Percentiles rank a stretch among this genome's conserved stretches.
Conservation (phyloP, 1,140 invertebrate species). For the Potamilus streckersoni region DNA sequence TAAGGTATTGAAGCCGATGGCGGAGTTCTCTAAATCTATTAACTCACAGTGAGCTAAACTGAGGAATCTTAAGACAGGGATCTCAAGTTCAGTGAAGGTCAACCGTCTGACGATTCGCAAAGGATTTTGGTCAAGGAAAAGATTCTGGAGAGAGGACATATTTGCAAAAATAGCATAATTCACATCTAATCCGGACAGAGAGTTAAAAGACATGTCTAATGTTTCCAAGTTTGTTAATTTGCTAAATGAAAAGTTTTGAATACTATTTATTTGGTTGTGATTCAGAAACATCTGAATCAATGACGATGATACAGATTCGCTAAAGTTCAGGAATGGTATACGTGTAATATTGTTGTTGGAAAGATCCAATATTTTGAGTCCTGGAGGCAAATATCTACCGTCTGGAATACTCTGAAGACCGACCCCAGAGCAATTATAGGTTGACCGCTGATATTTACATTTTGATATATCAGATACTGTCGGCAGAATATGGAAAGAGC, state of each 20-base stretch:
- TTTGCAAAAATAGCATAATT: constrained; percentile 16
- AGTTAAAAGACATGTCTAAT: constrained; percentile 26
- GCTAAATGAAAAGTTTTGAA: constrained; percentile 14
- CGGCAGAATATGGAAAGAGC: no score
- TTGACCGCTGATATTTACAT: no score
- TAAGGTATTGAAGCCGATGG: constrained; percentile 17
- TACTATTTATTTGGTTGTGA: constrained; percentile 13
- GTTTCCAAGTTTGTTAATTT: constrained; percentile 4
- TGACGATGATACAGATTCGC: background rate
- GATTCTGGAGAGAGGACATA: constrained; percentile 6
- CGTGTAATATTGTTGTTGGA: constrained; percentile 18
- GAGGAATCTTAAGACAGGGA: constrained; percentile 6
- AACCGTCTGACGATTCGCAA: constrained; percentile 3
- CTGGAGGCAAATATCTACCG: background rate
- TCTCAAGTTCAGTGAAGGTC: constrained; percentile 14
- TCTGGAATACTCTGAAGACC: background rate
- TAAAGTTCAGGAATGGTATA: constrained; percentile 11
- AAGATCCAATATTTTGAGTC: constrained; percentile 11
- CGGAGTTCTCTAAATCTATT: background rate
- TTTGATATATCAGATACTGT: no score
- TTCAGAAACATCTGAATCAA: constrained; percentile 8
- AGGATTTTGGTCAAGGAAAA: constrained; percentile 18
- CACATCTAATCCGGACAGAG: constrained; percentile 1
- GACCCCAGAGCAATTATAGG: no score
- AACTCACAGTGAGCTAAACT: constrained; percentile 23